A percentile compares a stretch with the other conserved stretches of the same genome.
phyloP scores from a whole-genome alignment of 2,797 vertebrate species.

The Anisognathus igniventris region DNA sequence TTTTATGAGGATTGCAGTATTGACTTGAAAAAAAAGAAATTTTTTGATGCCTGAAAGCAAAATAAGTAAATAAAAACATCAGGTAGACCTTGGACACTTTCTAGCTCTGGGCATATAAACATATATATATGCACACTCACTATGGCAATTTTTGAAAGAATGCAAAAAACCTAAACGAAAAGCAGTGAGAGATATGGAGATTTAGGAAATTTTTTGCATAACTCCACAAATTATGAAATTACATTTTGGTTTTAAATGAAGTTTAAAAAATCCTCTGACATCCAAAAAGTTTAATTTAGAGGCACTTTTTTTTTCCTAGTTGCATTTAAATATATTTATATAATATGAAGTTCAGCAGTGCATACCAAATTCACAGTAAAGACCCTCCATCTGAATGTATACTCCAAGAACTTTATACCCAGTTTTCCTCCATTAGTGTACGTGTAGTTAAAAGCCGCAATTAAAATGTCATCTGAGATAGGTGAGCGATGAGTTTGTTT shows the following conservation, averaged over 20 bases:
- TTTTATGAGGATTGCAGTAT: not conserved
- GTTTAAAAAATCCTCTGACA: not conserved
- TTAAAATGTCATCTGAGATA: slow-evolving; percentile 46
- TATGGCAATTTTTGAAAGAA: not conserved
- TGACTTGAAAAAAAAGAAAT: not conserved
- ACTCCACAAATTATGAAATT: not conserved
- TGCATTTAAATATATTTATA: not conserved
- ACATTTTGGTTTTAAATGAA: not conserved
- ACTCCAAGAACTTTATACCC: not conserved
- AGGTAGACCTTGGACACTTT: not conserved
- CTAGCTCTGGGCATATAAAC: not conserved
- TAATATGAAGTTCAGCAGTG: not conserved
- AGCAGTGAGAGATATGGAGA: not conserved
- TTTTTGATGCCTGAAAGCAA: not conserved
- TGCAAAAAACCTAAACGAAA: not conserved
- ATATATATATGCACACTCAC: not conserved
- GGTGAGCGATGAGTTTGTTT: slow-evolving; percentile 18
- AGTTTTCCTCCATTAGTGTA: not conserved
- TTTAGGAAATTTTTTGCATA: not conserved
- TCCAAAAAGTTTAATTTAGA: not conserved
- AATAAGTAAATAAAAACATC: not conserved
- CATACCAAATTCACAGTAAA: not conserved
- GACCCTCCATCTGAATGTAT: not conserved
- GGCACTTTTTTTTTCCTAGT: fast-evolving
- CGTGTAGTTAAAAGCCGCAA: slow-evolving; percentile 7